Base-by-base conservation (phyloP, 2,888 invertebrate genomes). In the Scaeva pyrastri region DNA sequence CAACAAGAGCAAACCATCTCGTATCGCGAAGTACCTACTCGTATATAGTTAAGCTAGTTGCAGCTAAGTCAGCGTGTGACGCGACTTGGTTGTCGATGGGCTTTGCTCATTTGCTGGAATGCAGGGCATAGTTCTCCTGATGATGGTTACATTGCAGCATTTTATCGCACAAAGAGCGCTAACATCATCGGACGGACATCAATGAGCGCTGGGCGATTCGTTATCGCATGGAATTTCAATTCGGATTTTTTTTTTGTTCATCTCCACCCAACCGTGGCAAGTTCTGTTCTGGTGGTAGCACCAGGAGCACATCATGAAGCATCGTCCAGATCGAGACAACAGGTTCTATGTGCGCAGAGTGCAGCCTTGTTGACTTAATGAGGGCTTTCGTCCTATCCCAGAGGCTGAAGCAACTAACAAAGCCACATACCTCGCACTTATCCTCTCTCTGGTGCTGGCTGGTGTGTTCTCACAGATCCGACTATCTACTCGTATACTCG, bases 341-440 rank as follows among this genome's bases (percentile, higher is more conserved):
- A 76, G 85, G 81, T 81, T 77, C 73, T 81, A 73, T 81, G 81
- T 56, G 81, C 77, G 52, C 66, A 36, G n/a, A n/a, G 6, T 71
- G 73, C 50, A 83, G 50, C 50, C 86, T 86, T 78, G 82, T 86
- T 86, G 86, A 82, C 82, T 86, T 86, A 86, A 86, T 86, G 77
- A 82, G 74, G 81, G 85, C 81, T 77, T 85, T 85, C 76, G 60
- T 72, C 62, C 73, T 55, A 62, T 70, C 64, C 68, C 72, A 72
- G 43, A 50, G 73, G 83, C 72, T 68, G 43, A 50, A 68, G 83
- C 26, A 55, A 19, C 16, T 58, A 41, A 72, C 66, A 58, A 70
- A 74, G 56, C 50, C 72, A 3, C 58, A 45, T 64, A 19, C 55
- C 45, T 85, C 72, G 45, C 80, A 75, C 52, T 85, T 72, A 71